A percentile compares a stretch with the other conserved stretches of the same genome.
These are phyloP conservation scores for Daptonema setosum DNA, from an alignment of 2,888 invertebrate genomes.

Conservation along the genomic window DNA sequence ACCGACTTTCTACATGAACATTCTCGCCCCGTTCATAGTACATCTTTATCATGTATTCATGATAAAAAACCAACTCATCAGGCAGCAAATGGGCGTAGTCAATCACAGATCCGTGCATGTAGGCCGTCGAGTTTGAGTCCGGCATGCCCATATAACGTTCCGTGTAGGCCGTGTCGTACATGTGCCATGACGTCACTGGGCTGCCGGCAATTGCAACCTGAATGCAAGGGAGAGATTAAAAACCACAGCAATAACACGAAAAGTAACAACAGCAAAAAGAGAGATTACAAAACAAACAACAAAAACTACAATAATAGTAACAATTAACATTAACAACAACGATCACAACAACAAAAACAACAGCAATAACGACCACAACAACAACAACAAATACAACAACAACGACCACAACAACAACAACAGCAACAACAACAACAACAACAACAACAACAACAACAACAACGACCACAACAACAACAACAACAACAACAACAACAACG, in stretches of 20 bases:
- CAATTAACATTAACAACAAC: no score
- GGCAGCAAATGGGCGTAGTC: conserved; percentile 66
- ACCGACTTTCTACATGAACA: no score
- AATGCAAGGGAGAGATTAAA: not conserved
- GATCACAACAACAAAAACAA: no score
- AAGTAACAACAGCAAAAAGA: not conserved
- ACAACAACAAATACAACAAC: no score
- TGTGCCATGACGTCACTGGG: conserved; percentile 84
- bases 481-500: no score
- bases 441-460: not conserved
- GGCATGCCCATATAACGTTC: conserved; percentile 87
- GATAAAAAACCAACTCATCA: conserved; percentile 50
- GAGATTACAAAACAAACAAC: not conserved
- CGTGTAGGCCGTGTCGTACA: conserved; percentile 95
- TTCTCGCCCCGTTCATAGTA: no score
- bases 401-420: no score
- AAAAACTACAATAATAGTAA: no score
- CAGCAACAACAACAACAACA: no score
- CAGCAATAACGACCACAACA: no score
- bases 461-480: no score
- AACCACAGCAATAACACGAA: conserved; percentile 3
- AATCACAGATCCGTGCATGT: conserved; percentile 60
- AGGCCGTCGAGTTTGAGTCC: conserved; percentile 49
- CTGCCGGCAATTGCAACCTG: conserved; percentile 74
- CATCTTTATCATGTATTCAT: no score